A percentile compares a stretch with the other conserved stretches of the same genome.
These are phyloP conservation scores for Sapajus apella DNA, from an alignment of 2,113 vertebrate species.

Conservation along the genomic window DNA sequence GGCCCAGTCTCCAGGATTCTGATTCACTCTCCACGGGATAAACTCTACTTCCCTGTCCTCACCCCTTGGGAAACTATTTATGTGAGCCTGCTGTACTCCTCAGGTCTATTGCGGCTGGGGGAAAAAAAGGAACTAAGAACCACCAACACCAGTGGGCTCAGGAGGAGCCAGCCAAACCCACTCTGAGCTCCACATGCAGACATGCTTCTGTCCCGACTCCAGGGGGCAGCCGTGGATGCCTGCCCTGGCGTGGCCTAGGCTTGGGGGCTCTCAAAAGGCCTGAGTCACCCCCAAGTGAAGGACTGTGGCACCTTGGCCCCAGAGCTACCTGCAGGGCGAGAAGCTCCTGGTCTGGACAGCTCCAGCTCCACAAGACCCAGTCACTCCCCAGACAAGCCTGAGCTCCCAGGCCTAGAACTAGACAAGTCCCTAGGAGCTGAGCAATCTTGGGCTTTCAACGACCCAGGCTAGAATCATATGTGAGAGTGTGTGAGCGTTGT, in stretches of 20 bases:
- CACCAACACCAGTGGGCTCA: neutral
- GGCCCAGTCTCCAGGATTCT: neutral
- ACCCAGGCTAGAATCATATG: neutral
- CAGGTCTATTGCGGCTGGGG: too few relatives aligned
- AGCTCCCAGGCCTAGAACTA: neutral
- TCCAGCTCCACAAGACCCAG: neutral
- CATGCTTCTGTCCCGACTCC: neutral
- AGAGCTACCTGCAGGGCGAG: neutral
- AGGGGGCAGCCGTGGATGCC: too few relatives aligned
- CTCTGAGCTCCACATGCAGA: neutral
- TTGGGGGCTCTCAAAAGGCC: neutral
- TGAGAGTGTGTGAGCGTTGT: neutral
- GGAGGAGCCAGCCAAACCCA: neutral
- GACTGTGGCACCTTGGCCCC: neutral
- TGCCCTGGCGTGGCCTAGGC: accelerated
- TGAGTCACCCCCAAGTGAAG: neutral
- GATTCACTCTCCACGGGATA: accelerated
- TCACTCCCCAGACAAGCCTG: neutral
- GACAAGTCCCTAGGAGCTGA: neutral
- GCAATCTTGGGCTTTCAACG: neutral
- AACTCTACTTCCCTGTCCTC: neutral
- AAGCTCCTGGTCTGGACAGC: neutral
- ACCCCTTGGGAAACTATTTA: neutral
- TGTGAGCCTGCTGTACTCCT: neutral
- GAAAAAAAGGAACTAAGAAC: neutral